A percentile compares a stretch with the other conserved stretches of the same genome.
Conservation (phyloP, 2,797 vertebrate genomes). For the Mallotus villosus region DNA sequence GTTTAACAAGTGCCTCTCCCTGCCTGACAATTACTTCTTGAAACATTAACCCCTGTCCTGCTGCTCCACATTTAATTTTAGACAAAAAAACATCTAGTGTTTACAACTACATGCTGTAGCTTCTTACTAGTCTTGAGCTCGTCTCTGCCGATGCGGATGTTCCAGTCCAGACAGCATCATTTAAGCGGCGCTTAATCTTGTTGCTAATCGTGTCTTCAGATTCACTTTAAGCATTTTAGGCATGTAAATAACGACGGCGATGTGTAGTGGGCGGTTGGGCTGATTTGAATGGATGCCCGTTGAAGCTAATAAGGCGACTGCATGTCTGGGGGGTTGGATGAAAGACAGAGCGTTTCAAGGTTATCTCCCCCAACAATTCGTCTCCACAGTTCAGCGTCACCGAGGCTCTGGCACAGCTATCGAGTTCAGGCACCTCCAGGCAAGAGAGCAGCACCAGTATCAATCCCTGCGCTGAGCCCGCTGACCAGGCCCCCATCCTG, state of each 20-base stretch:
- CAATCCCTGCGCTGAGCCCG: slow-evolving; percentile 70
- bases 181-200: not conserved
- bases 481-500: slow-evolving; percentile 68
- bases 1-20: slow-evolving; percentile 23
- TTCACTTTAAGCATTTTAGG: not conserved
- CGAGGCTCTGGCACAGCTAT: slow-evolving; percentile 15
- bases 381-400: slow-evolving; percentile 39
- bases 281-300: slow-evolving; percentile 19
- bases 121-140: not conserved
- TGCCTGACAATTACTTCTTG: slow-evolving; percentile 34
- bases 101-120: too few species aligned
- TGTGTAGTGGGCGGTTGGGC: not conserved
- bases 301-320: slow-evolving; percentile 14
- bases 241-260: not conserved
- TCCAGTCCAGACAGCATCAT: not conserved
- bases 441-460: slow-evolving; percentile 62
- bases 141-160: not conserved
- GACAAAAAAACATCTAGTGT: slow-evolving; percentile 26
- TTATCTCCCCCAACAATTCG: slow-evolving; percentile 47
- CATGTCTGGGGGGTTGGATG: slow-evolving; percentile 27
- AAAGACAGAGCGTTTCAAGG: slow-evolving; percentile 45
- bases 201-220: not conserved
- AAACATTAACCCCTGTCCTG: slow-evolving; percentile 30
- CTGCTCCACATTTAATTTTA: slow-evolving; percentile 5
- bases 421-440: slow-evolving; percentile 60